These are phyloP conservation scores for Diabrotica undecimpunctata DNA, from an alignment of 1,140 invertebrate species.

Conservation along the genomic window DNA sequence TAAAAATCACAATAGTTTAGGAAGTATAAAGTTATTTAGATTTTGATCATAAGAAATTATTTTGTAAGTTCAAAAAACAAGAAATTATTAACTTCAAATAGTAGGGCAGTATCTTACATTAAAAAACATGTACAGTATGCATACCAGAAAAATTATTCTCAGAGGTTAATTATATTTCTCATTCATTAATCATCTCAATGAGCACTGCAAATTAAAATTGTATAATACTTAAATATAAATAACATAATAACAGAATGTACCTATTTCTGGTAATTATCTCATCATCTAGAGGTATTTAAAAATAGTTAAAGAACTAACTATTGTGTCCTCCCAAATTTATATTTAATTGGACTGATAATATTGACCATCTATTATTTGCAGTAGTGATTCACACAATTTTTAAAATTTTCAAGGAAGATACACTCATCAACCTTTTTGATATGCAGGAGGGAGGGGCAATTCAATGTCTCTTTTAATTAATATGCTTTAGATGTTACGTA, in stretches of 20 bases:
- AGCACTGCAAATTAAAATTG: not conserved
- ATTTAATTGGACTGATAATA: not conserved
- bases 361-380: not conserved
- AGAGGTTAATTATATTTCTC: no score
- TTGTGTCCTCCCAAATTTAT: not conserved
- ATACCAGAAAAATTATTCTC: no score
- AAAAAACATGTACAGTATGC: no score
- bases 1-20: no score
- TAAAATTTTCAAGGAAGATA: not conserved
- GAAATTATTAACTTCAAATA: no score
- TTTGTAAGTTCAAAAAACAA: no score
- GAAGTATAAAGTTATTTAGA: no score
- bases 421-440: slow-evolving; percentile 4
- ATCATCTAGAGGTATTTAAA: not conserved
- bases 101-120: no score
- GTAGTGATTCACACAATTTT: not conserved
- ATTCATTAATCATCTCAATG: no score
- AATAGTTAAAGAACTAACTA: not conserved
- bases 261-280: no score
- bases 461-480: not conserved
- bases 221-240: not conserved
- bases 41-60: no score
- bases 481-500: slow-evolving; percentile 4
- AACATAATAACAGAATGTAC: not conserved
- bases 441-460: slow-evolving; percentile 1